Base-by-base conservation (phyloP, 2,113 vertebrate genomes). In the Caracal caracal region DNA sequence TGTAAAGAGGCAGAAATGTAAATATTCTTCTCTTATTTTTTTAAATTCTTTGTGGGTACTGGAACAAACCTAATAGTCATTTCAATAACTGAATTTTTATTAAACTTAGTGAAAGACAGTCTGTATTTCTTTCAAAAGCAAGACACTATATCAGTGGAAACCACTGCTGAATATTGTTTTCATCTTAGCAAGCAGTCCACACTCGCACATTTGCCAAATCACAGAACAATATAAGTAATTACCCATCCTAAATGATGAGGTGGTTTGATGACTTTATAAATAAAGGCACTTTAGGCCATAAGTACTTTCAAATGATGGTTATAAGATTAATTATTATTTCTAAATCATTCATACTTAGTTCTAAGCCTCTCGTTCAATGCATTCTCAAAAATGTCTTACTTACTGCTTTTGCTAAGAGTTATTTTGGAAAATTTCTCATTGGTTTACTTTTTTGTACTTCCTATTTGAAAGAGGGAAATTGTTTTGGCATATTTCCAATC, bases 51-150 rank as follows among this genome's bases (percentile, higher is more conserved):
- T 76, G 40, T 88, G 80, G 96, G 83, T 96, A 79, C 93, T 95
- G 56, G 91, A 96, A 95, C 0, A 2, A 90, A 19, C 2, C 63
- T 95, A 68, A 94, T 2, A 82, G 56, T 51, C 5, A 37, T 63
- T 47, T 95, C 49, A 81, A 47, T 43, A 56, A 70, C 59, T 4
- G 76, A 66, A n/a, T 93, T 93, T 97, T 97, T 68, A 76, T 35
- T 90, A 35, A 2, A 85, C 9, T 94, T 96, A 20, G 71, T 94
- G 96, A 89, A 97, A 95, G 15, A 73, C 40, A 17, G 63, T 94
- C 63, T 81, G 19, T 63, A 68, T 68, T 82, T 90, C 75, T 96
- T 96, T 76, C 65, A 13, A 68, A 82, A 63, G 10, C 49, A 97
- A 96, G 10, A 81, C 0, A 92, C 47, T 22, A 73, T 6, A 70